Conservation (phyloP, 2,113 vertebrate species). For the Aspiorhynchus laticeps region DNA sequence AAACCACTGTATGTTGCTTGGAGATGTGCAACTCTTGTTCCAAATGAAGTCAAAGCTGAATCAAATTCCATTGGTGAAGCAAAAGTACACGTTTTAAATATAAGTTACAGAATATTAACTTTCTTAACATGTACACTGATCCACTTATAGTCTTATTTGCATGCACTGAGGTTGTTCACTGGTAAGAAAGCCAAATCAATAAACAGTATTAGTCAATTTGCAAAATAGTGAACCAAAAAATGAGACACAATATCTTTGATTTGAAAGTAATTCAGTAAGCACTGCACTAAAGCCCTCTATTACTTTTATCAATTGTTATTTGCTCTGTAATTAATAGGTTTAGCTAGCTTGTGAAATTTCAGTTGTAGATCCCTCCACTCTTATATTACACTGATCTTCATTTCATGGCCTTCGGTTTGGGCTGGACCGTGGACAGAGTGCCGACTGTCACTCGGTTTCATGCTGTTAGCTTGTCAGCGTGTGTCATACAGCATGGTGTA, state of each 20-base stretch:
- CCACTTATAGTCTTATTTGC: neutral
- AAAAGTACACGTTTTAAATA: neutral
- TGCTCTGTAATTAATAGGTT: constrained; percentile 1
- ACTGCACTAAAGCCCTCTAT: neutral
- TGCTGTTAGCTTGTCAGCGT: constrained; percentile 29
- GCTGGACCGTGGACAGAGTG: neutral
- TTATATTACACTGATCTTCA: neutral
- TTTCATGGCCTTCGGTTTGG: neutral
- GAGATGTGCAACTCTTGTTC: neutral
- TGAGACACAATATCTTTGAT: neutral
- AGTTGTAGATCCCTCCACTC: neutral
- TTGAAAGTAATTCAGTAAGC: constrained; percentile 7
- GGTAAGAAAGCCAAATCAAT: neutral
- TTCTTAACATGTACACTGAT: neutral
- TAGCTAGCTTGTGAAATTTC: neutral
- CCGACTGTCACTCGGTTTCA: constrained; percentile 9
- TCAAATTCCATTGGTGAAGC: neutral
- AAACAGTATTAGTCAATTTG: constrained; percentile 1
- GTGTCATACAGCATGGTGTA: constrained; percentile 3
- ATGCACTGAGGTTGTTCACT: neutral
- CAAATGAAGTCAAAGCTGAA: no score
- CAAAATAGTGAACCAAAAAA: neutral
- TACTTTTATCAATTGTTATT: constrained; percentile 2
- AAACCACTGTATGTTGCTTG: neutral
- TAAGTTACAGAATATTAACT: neutral